Base-by-base conservation (phyloP, 2,797 vertebrate species). In the Brachyalestes nurse region DNA sequence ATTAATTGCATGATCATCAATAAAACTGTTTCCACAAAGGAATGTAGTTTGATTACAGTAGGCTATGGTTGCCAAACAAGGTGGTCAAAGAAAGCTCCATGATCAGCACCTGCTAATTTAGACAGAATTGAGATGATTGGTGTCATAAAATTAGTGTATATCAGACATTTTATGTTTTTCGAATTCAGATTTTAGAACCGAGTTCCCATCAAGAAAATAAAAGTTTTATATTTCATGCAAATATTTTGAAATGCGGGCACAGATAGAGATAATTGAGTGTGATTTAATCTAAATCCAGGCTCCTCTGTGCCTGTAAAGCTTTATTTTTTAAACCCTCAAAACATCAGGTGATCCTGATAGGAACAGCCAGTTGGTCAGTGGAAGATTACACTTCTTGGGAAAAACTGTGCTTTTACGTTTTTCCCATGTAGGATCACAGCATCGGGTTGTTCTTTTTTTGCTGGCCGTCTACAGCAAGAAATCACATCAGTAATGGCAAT, bases 401-500 rank as follows among this genome's bases (percentile, higher is more conserved):
- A 60, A 53, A 19, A 13, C 6, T 34, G 49, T 28, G n/a, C 17
- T 49, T 47, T 49, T 5, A 7, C 9, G 28, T 34, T 67, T 28
- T 75, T 21, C 38, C 28, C 62, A 57, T 45, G 12, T 49, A 51
- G 60, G 38, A 25, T 65, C 62, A 42, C 38, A 79, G 47, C 25
- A 2, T 25, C 38, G 13, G n/a, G 49, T 64, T 71, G 38, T 74
- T 58, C 5, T 42, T 49, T 38, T 17, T 45, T 45, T 6, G 42
- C 42, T 45, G 42, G 13, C 21, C 13, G 47, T 25, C 17, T 34
- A 6, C 61, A 73, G 8, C 45, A 73, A 69, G 64, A 69, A 69
- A 75, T 75, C 62, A 66, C 55, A 80, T 80, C 42, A 75, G 53
- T 67, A 58, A 67, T 75, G 78, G 78, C 49, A 57, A 57, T 72